phyloP scores from a whole-genome alignment of 2,797 vertebrate genomes.

The Semaprochilodus insignis region DNA sequence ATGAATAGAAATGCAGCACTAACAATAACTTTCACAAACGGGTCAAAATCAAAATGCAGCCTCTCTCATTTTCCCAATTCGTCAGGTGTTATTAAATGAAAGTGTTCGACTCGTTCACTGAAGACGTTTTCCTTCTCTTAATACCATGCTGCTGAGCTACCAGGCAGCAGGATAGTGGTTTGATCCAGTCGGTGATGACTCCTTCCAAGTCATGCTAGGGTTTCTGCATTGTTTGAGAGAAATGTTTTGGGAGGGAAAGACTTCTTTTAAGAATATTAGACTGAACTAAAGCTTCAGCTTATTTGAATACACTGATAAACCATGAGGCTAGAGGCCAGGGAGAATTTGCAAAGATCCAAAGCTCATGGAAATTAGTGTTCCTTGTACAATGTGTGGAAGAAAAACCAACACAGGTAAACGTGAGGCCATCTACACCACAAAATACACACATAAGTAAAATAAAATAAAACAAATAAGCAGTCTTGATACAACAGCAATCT shows the following conservation, averaged over 20 bases:
- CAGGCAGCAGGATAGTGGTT: background rate
- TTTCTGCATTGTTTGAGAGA: background rate
- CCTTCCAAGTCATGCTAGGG: background rate
- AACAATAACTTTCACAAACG: conserved; percentile 23
- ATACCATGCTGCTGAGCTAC: conserved; percentile 3
- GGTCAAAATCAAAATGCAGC: conserved; percentile 28
- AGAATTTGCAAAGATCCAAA: conserved; percentile 14
- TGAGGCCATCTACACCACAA: background rate
- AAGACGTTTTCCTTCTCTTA: background rate
- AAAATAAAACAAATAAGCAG: background rate
- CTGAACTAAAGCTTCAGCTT: background rate
- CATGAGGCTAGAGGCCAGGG: background rate
- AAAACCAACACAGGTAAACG: conserved; percentile 6
- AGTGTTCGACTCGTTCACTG: background rate
- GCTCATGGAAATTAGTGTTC: background rate
- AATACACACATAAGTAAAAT: background rate
- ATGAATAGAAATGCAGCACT: conserved; percentile 15
- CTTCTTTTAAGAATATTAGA: background rate
- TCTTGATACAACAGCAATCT: background rate
- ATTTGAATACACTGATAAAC: conserved; percentile 21
- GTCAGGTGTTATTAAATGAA: background rate
- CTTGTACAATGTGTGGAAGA: background rate
- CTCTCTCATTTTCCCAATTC: background rate
- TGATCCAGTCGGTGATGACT: background rate
- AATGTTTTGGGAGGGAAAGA: background rate